These are phyloP conservation scores for Cynaeus angustus DNA, from an alignment of 2,888 invertebrate species.

Conservation along the genomic window DNA sequence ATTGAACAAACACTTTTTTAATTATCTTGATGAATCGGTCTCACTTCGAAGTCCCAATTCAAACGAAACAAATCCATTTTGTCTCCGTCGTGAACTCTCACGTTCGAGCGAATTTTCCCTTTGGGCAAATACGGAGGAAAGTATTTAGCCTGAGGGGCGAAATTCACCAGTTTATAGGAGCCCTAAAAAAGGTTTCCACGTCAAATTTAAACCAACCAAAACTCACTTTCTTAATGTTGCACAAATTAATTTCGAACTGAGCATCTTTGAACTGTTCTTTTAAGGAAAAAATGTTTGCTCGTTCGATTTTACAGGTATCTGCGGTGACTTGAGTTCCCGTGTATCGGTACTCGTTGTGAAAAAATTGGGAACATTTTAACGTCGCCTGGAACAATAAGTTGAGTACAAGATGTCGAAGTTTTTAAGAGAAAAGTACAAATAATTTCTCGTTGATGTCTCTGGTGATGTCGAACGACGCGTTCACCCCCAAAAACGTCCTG, in stretches of 20 bases:
- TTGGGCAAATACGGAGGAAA: constrained; percentile 15
- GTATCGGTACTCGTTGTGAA: constrained; percentile 25
- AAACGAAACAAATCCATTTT: constrained; percentile 7
- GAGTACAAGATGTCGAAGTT: neutral
- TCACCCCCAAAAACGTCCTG: constrained; percentile 13
- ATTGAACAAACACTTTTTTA: too few relatives aligned
- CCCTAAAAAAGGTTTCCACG: constrained; percentile 23
- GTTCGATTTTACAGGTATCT: constrained; percentile 26
- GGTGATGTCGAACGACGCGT: constrained; percentile 16
- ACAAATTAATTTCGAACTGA: constrained; percentile 14
- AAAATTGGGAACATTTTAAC: constrained; percentile 16
- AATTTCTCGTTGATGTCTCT: constrained; percentile 15
- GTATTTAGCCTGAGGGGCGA: constrained; percentile 16
- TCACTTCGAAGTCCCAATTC: constrained; percentile 21
- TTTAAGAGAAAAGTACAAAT: neutral
- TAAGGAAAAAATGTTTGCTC: constrained; percentile 11
- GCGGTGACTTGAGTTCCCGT: constrained; percentile 6
- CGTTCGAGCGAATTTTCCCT: constrained; percentile 7
- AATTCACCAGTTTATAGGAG: constrained; percentile 22
- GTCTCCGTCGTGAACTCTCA: constrained; percentile 14
- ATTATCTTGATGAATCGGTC: neutral
- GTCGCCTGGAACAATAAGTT: constrained; percentile 13
- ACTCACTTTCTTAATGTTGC: constrained; percentile 18
- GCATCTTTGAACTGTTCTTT: constrained; percentile 13
- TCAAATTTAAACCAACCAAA: neutral